Base-by-base conservation (phyloP, 2,797 vertebrate species). In the Parauchenoglanis punctatus region DNA sequence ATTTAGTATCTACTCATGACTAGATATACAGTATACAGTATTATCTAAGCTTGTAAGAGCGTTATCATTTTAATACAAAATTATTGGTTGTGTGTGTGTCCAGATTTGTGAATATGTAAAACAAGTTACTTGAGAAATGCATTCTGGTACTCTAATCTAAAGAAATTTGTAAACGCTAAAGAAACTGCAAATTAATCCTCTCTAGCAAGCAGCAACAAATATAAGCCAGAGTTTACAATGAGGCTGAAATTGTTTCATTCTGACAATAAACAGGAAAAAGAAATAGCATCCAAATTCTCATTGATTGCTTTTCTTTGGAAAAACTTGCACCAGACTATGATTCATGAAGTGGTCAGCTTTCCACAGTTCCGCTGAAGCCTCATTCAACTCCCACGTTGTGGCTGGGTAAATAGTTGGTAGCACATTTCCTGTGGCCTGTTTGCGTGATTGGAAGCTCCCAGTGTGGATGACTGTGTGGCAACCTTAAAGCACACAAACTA, bases 401-500 rank as follows among this genome's bases (percentile, higher is more conserved):
- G 28, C 49, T 40, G 61, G 85, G 86, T 88, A 85, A 81, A 81
- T n/a, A 81, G 10, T 68, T 87, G 83, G 83, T 52, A 40, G 40
- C 40, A 73, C 28, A 84, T 72, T 86, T 89, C 78, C 87, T 89
- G 87, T 85, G 82, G 67, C 83, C 81, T 70, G 31, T 35, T 44
- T 73, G 70, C 11, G 7, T 86, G 85, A 87, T 88, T 73, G 76
- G 35, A 87, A 44, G 18, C 44, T 70, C 78, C 80, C 70, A 35
- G 78, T 28, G 15, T 83, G 72, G 76, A 85, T 40, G 70, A 35
- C 61, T 58, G 46, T 46, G 70, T 72, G 52, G 10, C 83, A 86
- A 85, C 67, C 87, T 61, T 80, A 83, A 88, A 80, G 84, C 78
- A 89, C 89, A 88, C 86, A 89, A 35, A 40, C 46, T 13, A 73